Conservation (phyloP, 2,113 vertebrate species). For the Lota lota region DNA sequence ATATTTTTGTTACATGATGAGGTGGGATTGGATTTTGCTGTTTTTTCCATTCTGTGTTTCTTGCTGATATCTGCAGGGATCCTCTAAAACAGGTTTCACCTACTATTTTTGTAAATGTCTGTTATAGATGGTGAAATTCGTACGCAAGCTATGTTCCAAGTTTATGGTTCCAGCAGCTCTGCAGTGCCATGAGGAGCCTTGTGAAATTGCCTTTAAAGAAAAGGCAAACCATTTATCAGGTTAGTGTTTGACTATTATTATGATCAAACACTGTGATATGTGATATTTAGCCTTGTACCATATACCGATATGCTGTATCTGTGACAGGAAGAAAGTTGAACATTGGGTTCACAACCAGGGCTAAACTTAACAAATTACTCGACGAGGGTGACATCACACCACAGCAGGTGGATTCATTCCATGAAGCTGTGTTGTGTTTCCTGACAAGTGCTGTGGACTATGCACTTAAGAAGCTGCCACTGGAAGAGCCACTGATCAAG, state of each 20-base stretch:
- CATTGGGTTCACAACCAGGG: not conserved
- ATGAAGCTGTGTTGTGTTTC: not conserved
- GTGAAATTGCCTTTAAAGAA: too few species aligned
- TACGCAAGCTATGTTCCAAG: not conserved
- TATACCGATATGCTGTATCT: not conserved
- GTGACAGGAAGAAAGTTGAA: conserved; percentile 1
- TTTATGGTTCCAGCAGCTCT: too few species aligned
- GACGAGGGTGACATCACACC: not conserved
- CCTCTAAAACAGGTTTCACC: too few species aligned
- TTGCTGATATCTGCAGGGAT: too few species aligned
- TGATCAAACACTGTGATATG: not conserved
- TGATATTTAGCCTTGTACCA: too few species aligned
- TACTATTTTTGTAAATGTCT: too few species aligned
- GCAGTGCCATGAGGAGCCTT: too few species aligned
- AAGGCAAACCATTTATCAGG: too few species aligned
- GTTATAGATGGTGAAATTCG: not conserved
- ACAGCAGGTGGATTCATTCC: not conserved
- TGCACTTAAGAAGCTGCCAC: not conserved
- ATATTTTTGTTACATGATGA: too few species aligned
- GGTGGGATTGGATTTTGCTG: too few species aligned
- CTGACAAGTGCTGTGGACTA: conserved; percentile 1
- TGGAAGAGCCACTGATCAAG: not conserved
- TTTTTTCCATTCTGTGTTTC: too few species aligned
- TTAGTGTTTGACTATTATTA: too few species aligned
- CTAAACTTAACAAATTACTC: not conserved